Percentiles rank a stretch among this genome's conserved stretches.
Evolutionary conservation across 1,140 invertebrate genomes (phyloP).

Genomic region (Drosophila ambigua): DNA sequence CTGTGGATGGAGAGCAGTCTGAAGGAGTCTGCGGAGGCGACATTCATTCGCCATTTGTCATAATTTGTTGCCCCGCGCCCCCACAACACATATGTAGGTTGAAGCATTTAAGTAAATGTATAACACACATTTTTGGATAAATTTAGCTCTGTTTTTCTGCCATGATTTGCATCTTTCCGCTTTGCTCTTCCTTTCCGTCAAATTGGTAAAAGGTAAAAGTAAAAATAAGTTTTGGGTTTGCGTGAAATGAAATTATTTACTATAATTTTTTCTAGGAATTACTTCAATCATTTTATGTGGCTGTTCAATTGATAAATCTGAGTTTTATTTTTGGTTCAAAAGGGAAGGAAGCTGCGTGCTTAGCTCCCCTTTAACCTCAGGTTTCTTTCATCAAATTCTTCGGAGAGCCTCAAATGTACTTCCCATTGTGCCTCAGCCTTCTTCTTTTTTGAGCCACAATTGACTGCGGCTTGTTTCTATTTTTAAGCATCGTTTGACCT

Average conservation of each 20-base stretch:
- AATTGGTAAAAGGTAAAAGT: slow-evolving; percentile 47
- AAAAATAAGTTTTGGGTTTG: slow-evolving; percentile 20
- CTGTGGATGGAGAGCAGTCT: background rate
- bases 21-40: background rate
- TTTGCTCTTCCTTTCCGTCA: background rate
- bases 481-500: slow-evolving; percentile 25
- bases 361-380: background rate
- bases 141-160: slow-evolving; percentile 16
- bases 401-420: too few relatives aligned
- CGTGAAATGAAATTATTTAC: slow-evolving; percentile 34
- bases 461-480: background rate
- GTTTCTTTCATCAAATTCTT: background rate
- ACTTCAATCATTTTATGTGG: slow-evolving; percentile 23
- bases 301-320: background rate
- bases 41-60: slow-evolving; percentile 64
- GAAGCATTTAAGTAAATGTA: slow-evolving; percentile 63
- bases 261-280: slow-evolving; percentile 36
- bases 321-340: slow-evolving; percentile 3
- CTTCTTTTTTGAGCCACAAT: background rate
- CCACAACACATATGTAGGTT: slow-evolving; percentile 46
- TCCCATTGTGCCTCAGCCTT: background rate
- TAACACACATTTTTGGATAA: slow-evolving; percentile 47
- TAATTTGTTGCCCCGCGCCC: slow-evolving; percentile 49
- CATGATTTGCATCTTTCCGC: slow-evolving; percentile 54
- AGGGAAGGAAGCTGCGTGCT: background rate